Conservation (phyloP, 35 echinoderm and acorn worm genomes). For the Strongylocentrotus purpuratus region DNA sequence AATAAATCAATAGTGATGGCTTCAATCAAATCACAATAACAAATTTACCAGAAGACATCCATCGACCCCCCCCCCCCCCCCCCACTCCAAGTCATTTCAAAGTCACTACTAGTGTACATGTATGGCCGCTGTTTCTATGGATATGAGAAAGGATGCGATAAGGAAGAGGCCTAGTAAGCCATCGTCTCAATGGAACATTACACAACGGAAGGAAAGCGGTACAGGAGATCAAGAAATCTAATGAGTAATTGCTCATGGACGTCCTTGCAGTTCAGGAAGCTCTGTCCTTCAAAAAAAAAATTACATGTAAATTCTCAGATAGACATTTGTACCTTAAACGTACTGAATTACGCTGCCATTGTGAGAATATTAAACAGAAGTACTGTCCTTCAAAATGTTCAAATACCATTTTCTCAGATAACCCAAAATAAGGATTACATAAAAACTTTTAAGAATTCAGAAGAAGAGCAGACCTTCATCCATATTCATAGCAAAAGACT, state of each 20-base stretch:
- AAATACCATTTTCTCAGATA: too few relatives aligned
- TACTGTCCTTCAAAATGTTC: too few relatives aligned
- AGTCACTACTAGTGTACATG: neutral
- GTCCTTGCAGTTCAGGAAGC: neutral
- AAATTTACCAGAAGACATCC: neutral
- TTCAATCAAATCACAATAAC: slow-evolving; percentile 4
- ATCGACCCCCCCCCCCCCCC: neutral
- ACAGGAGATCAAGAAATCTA: neutral
- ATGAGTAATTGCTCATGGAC: neutral
- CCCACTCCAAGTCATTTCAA: neutral
- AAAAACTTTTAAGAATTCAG: too few relatives aligned
- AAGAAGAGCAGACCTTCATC: neutral
- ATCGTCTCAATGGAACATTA: neutral
- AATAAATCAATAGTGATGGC: neutral
- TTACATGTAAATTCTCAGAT: neutral
- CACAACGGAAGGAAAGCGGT: neutral
- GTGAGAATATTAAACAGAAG: too few relatives aligned
- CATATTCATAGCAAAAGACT: neutral
- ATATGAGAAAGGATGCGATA: neutral
- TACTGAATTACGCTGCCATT: too few relatives aligned
- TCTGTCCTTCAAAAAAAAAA: neutral
- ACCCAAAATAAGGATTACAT: too few relatives aligned
- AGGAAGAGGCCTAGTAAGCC: neutral
- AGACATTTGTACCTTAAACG: too few relatives aligned
- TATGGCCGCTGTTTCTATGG: neutral